Conservation (phyloP, 1,140 invertebrate genomes). For the Drosophila erecta region DNA sequence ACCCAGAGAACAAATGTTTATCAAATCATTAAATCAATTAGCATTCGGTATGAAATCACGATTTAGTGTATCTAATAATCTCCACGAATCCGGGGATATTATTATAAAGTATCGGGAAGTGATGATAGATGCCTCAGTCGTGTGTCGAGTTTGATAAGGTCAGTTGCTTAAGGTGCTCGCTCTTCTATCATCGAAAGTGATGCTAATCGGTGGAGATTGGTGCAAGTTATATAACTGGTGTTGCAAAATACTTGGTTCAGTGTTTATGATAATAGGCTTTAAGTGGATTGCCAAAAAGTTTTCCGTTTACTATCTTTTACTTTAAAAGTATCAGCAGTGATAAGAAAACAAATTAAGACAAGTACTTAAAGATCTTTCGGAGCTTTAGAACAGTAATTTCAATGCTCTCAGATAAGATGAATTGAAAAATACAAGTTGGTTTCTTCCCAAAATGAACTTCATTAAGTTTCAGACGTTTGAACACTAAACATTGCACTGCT, state of each 20-base stretch:
- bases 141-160: conserved; percentile 22
- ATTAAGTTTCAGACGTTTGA: too few relatives aligned
- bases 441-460: too few relatives aligned
- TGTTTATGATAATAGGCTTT: conserved; percentile 13
- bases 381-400: conserved; percentile 10
- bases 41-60: conserved; percentile 46
- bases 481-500: too few relatives aligned
- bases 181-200: conserved; percentile 4
- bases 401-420: not conserved
- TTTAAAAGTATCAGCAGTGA: not conserved
- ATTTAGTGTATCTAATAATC: conserved; percentile 12
- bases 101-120: conserved; percentile 48
- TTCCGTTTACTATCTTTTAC: conserved; percentile 12
- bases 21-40: conserved; percentile 61
- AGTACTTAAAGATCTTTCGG: not conserved
- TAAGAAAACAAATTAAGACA: conserved; percentile 16
- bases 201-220: conserved; percentile 11
- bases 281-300: conserved; percentile 22
- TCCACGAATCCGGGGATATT: conserved; percentile 6
- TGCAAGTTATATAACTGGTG: conserved; percentile 16
- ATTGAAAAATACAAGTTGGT: too few relatives aligned
- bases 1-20: conserved; percentile 36
- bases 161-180: not conserved
- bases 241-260: conserved; percentile 20
- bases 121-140: conserved; percentile 43